Percentiles rank a stretch among this genome's conserved stretches.
Evolutionary conservation across 2,888 invertebrate genomes (phyloP).

Genomic region (Parasteatoda lunata): DNA sequence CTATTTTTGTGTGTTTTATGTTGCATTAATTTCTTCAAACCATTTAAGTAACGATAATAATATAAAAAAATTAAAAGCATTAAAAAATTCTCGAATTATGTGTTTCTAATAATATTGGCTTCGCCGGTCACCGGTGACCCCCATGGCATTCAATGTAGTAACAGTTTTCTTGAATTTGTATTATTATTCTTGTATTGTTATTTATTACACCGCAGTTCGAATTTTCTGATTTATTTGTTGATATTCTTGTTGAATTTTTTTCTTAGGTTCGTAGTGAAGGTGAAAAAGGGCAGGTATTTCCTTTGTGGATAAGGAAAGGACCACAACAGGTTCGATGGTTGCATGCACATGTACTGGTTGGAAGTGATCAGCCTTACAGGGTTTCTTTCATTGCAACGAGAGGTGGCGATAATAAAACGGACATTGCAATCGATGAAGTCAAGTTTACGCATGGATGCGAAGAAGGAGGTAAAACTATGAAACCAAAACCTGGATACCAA

Average conservation of each 20-base stretch:
- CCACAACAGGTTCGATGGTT: constrained; percentile 48
- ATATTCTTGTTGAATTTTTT: not conserved
- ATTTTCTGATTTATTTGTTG: not conserved
- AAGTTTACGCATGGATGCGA: constrained; percentile 55
- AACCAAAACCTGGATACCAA: too few relatives aligned
- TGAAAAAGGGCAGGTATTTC: constrained; percentile 32
- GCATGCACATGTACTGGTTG: constrained; percentile 33
- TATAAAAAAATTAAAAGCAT: too few relatives aligned
- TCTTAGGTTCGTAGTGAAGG: constrained; percentile 49
- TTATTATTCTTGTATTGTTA: too few relatives aligned
- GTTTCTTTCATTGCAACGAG: constrained; percentile 60
- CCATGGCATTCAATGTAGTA: too few relatives aligned
- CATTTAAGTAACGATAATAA: too few relatives aligned
- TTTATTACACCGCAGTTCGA: not conserved
- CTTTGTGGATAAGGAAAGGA: constrained; percentile 23
- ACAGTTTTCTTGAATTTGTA: too few relatives aligned
- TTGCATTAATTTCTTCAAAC: too few relatives aligned
- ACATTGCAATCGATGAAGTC: constrained; percentile 69
- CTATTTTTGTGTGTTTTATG: too few relatives aligned
- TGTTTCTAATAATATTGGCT: too few relatives aligned
- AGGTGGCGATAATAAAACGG: constrained; percentile 60
- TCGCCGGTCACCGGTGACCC: too few relatives aligned
- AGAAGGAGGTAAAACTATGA: constrained; percentile 56
- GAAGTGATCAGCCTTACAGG: constrained; percentile 49
- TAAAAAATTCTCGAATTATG: too few relatives aligned